Evolutionary conservation across 2,797 vertebrate species (phyloP).

Genomic region (Heterohyrax brucei): DNA sequence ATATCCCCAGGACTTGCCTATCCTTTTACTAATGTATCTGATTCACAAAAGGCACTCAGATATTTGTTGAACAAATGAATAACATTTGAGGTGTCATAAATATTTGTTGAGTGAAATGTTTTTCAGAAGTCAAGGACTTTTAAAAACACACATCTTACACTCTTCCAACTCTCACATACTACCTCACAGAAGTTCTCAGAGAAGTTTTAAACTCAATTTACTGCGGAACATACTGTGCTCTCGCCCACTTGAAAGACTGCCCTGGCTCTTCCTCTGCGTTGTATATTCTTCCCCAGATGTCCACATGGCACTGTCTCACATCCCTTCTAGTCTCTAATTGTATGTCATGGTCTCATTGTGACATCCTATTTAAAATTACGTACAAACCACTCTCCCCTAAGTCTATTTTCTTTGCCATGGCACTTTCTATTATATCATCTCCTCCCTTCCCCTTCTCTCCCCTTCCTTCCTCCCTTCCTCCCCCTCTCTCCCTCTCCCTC

Average conservation of each 20-base stretch:
- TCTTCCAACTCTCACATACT: background rate
- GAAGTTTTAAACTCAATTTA: background rate
- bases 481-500: too few relatives aligned
- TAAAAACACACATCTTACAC: background rate
- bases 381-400: background rate
- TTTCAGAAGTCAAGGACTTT: constrained; percentile 21
- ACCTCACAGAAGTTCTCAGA: background rate
- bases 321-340: background rate
- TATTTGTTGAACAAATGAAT: too few relatives aligned
- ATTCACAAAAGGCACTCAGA: background rate
- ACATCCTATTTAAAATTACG: background rate
- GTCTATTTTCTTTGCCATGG: background rate
- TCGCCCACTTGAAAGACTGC: background rate
- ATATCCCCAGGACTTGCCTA: background rate
- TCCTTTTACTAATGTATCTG: background rate
- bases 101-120: background rate
- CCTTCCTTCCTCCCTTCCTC: too few relatives aligned
- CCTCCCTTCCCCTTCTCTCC: too few relatives aligned
- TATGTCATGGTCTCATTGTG: background rate
- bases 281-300: background rate
- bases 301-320: background rate
- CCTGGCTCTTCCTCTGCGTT: background rate
- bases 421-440: background rate
- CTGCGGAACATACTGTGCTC: background rate
- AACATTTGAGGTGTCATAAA: too few relatives aligned